Evolutionary conservation across 2,888 invertebrate genomes (phyloP).

Genomic region (Nezara viridula): DNA sequence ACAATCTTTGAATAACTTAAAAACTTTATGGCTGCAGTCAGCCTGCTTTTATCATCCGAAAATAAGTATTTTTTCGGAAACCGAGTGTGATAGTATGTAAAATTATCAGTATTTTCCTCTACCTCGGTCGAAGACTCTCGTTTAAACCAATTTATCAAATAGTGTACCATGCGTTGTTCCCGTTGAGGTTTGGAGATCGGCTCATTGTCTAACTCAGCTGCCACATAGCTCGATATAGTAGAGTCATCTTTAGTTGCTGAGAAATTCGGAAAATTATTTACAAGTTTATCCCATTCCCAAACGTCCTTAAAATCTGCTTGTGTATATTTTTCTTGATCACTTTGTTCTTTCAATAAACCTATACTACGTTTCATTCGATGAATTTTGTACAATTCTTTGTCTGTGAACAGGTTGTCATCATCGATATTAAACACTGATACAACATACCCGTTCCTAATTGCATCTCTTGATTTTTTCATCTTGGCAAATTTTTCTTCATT

Average conservation of each 20-base stretch:
- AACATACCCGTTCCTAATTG: neutral
- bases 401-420: neutral
- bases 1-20: neutral
- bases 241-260: neutral
- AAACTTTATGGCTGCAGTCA: neutral
- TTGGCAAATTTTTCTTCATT: neutral
- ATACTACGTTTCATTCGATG: neutral
- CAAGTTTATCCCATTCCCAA: conserved; percentile 3
- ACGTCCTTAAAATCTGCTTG: neutral
- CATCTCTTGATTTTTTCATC: neutral
- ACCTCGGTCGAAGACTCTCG: neutral
- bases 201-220: neutral
- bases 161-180: neutral
- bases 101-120: neutral
- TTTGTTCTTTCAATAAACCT: neutral
- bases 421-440: neutral
- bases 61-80: neutral
- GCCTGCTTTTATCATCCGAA: neutral
- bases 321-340: fast-evolving
- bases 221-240: neutral
- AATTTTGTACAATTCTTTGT: neutral
- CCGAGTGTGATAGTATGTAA: neutral
- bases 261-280: neutral
- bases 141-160: conserved; percentile 10
- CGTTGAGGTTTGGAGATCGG: neutral